Evolutionary conservation across 2,797 vertebrate species (phyloP).

Genomic region (Megaceryle alcyon): DNA sequence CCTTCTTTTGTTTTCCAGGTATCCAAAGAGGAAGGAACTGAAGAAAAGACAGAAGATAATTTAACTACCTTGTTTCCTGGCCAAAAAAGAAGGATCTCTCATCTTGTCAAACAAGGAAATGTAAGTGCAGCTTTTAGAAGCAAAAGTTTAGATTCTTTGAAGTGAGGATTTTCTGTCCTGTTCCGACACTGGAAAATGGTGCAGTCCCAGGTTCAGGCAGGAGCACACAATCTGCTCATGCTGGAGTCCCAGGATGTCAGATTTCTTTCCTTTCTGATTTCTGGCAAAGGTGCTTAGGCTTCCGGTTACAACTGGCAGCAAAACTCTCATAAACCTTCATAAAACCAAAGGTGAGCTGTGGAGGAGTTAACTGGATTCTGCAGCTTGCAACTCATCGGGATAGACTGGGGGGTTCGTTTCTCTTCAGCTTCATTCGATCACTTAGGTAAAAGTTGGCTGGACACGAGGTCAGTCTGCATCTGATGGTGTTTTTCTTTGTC

Average conservation of each 20-base stretch:
- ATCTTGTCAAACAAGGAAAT: constrained; percentile 87
- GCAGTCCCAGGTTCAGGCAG: not conserved
- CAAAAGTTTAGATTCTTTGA: not conserved
- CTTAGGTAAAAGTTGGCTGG: not conserved
- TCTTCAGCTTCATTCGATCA: not conserved
- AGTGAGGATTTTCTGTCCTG: not conserved
- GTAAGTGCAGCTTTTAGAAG: constrained; percentile 77
- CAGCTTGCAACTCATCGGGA: not conserved
- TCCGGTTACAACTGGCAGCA: not conserved
- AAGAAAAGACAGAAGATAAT: constrained; percentile 79
- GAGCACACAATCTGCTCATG: not conserved
- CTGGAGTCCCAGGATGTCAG: not conserved
- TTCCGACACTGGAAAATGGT: not conserved
- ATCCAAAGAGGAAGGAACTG: constrained; percentile 80
- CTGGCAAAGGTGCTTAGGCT: not conserved
- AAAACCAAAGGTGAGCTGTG: not conserved
- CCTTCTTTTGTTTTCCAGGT: constrained; percentile 74
- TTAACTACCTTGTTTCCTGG: constrained; percentile 91
- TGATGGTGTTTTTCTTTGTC: not conserved
- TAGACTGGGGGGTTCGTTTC: not conserved
- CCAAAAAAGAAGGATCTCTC: constrained; percentile 95
- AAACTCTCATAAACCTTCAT: not conserved
- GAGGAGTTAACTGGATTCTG: not conserved
- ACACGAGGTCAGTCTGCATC: not conserved
- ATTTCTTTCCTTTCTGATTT: not conserved